Conservation (phyloP, 2,797 vertebrate species). For the Acrocephalus scirpaceus region DNA sequence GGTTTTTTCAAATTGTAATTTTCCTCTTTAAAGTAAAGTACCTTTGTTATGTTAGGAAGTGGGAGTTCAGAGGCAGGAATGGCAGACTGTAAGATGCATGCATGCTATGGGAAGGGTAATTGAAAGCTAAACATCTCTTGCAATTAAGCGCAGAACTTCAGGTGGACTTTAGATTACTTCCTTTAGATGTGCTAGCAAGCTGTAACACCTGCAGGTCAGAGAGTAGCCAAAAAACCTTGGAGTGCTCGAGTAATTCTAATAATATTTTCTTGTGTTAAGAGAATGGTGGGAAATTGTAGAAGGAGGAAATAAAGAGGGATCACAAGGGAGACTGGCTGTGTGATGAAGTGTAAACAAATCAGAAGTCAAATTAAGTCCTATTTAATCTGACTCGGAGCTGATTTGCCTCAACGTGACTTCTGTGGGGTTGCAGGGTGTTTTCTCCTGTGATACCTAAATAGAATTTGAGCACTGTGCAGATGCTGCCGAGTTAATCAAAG, state of each 20-base stretch:
- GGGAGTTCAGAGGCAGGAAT: background rate
- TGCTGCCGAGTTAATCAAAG: background rate
- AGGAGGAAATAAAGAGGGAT: background rate
- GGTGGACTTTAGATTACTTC: background rate
- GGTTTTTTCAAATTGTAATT: background rate
- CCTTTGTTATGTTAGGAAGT: background rate
- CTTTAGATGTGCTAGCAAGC: background rate
- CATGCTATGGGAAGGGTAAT: accelerated
- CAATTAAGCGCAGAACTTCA: background rate
- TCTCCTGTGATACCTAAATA: background rate
- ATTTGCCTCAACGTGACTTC: conserved; percentile 33
- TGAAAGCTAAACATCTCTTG: background rate
- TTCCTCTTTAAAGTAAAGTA: background rate
- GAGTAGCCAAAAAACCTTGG: background rate
- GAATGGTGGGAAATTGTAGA: background rate
- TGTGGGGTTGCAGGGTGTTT: background rate
- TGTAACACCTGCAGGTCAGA: background rate
- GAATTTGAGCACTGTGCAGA: background rate
- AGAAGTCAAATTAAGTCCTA: conserved; percentile 35
- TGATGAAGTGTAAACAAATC: conserved; percentile 37
- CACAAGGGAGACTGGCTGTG: conserved; percentile 3
- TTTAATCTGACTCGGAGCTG: conserved; percentile 2
- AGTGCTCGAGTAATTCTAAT: background rate
- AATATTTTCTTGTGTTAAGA: background rate
- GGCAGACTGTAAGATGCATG: background rate